These are phyloP conservation scores for Tanypteryx hageni DNA, from an alignment of 2,888 invertebrate species.

Conservation along the genomic window DNA sequence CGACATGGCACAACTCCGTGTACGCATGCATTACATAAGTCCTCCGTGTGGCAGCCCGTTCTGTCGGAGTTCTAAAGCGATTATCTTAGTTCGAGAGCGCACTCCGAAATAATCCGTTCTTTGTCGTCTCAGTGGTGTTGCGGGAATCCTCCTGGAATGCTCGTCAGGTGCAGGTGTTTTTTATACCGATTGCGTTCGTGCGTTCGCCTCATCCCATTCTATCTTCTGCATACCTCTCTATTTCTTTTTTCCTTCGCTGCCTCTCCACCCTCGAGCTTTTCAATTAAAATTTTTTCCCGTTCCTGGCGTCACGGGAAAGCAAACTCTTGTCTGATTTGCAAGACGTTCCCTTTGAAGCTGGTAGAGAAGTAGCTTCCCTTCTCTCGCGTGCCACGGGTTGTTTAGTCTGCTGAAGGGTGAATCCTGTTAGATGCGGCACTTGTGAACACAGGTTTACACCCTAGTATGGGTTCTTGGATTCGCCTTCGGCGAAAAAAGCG, in stretches of 20 bases:
- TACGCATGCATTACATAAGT: too few relatives aligned
- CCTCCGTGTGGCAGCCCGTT: too few relatives aligned
- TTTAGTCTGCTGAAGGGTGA: not conserved
- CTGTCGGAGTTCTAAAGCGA: not conserved
- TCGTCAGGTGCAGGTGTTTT: not conserved
- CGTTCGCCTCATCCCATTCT: not conserved
- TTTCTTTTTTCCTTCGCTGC: too few relatives aligned
- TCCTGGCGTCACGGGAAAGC: not conserved
- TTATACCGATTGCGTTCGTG: not conserved
- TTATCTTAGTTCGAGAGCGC: not conserved
- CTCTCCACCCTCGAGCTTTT: not conserved
- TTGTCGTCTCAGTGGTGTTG: not conserved
- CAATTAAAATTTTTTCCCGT: slow-evolving; percentile 1
- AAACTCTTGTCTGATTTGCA: slow-evolving; percentile 1
- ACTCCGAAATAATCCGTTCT: not conserved
- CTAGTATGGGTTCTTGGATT: not conserved
- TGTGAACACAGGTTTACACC: not conserved
- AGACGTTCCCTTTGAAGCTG: not conserved
- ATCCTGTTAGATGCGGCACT: not conserved
- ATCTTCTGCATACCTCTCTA: not conserved
- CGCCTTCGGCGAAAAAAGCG: not conserved
- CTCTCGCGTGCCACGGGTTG: not conserved
- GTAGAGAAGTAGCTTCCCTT: not conserved
- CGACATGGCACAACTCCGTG: too few relatives aligned
- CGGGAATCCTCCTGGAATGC: not conserved